Evolutionary conservation across 2,113 vertebrate species (phyloP), one percentile per base, ranked within the genome.

Genomic region (Mustela lutreola): DNA sequence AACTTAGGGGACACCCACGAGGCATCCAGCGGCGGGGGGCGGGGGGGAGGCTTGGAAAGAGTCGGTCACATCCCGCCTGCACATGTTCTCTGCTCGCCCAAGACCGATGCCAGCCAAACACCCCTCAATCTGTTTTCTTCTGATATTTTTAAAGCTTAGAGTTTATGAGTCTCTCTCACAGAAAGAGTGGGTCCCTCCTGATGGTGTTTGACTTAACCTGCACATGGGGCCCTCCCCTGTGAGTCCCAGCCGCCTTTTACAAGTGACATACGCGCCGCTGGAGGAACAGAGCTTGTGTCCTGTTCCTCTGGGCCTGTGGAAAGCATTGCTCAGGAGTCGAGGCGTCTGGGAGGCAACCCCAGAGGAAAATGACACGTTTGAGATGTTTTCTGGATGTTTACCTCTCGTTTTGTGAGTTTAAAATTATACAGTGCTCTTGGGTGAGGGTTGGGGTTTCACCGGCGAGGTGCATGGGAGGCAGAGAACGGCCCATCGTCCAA

Each of bases 31-130:
- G 45, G 45, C 45, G 45, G 45, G 45, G 9, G 45, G 45, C 42
- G 42, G 39, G 45, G 45, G 45, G 24, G 92, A 39, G 81, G 39
- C 31, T 36, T 39, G 21, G 19, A 11, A 22, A 31, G 14, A 42
- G 42, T 71, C 33, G 0, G 16, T 8, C 56, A 15, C 4, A 15
- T 15, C 15, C 31, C 16, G 4, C 18, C 5, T 2, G 2, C 48
- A 31, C 3, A 2, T 50, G 1, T 45, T 15, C 78, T 78, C 50
- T 24, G 33, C n/a, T 58, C 48, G 21, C 22, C 22, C 9, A 2
- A n/a, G 33, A 3, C 28, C 28, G 9, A 4, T 4, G 42, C 7
- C 12, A 62, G 28, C 2, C 0, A 4, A 65, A 45, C 8, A 6
- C 24, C 16, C 31, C 12, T 42, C 42, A 7, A 6, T 45, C 28